These are phyloP conservation scores for Nautilus pompilius DNA, from an alignment of 1,140 invertebrate genomes.

Conservation along the genomic window DNA sequence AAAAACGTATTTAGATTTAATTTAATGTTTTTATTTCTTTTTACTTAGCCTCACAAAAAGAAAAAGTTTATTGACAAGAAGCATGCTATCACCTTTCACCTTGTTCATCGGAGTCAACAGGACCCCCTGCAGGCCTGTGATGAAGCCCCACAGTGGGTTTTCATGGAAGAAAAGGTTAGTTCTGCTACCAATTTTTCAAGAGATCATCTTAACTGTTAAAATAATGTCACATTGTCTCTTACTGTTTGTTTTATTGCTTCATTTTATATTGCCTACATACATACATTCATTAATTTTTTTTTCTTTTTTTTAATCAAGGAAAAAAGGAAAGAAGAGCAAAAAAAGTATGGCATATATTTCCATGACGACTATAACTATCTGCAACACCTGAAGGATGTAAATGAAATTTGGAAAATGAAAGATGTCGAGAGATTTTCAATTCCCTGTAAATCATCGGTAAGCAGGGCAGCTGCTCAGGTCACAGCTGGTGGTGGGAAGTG, in stretches of 20 bases:
- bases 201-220: neutral
- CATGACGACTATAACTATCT: slow-evolving; percentile 96
- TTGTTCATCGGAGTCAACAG: slow-evolving; percentile 87
- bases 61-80: slow-evolving; percentile 88
- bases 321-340: slow-evolving; percentile 69
- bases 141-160: slow-evolving; percentile 79
- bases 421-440: slow-evolving; percentile 28
- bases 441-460: neutral
- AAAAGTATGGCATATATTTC: slow-evolving; percentile 91
- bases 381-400: slow-evolving; percentile 78
- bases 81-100: slow-evolving; percentile 83
- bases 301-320: slow-evolving; percentile 10
- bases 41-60: slow-evolving; percentile 40
- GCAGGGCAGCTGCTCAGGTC: too few species aligned
- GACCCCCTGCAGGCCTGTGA: slow-evolving; percentile 88
- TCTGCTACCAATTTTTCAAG: neutral
- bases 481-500: too few species aligned
- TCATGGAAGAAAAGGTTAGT: slow-evolving; percentile 58
- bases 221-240: neutral
- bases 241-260: neutral
- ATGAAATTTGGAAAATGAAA: slow-evolving; percentile 48
- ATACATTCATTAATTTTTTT: neutral
- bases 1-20: too few species aligned
- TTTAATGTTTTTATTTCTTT: slow-evolving; percentile 1
- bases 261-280: neutral